phyloP scores from a whole-genome alignment of 2,888 invertebrate species.

The Liodrosophila aerea region DNA sequence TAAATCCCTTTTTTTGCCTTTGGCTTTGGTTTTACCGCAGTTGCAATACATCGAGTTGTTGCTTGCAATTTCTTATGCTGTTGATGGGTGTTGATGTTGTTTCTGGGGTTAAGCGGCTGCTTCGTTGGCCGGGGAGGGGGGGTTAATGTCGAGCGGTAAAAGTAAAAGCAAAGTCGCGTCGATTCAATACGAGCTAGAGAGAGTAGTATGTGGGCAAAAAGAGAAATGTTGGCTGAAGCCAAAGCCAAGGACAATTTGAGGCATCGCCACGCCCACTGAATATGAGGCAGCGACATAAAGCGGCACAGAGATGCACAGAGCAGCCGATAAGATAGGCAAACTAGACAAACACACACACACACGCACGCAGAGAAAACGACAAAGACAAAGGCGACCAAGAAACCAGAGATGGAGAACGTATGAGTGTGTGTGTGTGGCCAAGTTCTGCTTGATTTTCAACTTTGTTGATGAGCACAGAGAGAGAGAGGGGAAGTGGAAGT shows the following conservation, averaged over 20 bases:
- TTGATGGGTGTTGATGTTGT: conserved; percentile 12
- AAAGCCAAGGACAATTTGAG: conserved; percentile 53
- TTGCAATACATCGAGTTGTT: conserved; percentile 51
- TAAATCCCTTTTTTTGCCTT: conserved; percentile 23
- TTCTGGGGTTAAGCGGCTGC: conserved; percentile 3
- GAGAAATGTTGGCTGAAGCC: conserved; percentile 32
- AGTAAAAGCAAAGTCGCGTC: conserved; percentile 59
- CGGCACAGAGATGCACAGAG: conserved; percentile 26
- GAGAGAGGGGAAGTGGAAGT: too few species aligned
- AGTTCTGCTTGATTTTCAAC: conserved; percentile 67
- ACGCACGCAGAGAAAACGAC: background rate
- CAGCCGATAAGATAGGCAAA: conserved; percentile 45
- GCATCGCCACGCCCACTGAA: conserved; percentile 25
- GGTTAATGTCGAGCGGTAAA: conserved; percentile 29
- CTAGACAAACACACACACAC: conserved; percentile 2
- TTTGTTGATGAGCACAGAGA: too few species aligned
- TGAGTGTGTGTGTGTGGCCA: conserved; percentile 18
- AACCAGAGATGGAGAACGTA: background rate
- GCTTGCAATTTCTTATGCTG: conserved; percentile 41
- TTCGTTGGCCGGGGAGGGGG: too few species aligned
- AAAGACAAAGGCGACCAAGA: background rate
- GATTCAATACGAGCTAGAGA: conserved; percentile 51
- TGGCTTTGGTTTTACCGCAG: conserved; percentile 20
- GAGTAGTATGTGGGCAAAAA: conserved; percentile 69
- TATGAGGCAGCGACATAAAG: conserved; percentile 46